Evolutionary conservation across 2,888 invertebrate species (phyloP).

Genomic region (Disparrhopalites patrizii): DNA sequence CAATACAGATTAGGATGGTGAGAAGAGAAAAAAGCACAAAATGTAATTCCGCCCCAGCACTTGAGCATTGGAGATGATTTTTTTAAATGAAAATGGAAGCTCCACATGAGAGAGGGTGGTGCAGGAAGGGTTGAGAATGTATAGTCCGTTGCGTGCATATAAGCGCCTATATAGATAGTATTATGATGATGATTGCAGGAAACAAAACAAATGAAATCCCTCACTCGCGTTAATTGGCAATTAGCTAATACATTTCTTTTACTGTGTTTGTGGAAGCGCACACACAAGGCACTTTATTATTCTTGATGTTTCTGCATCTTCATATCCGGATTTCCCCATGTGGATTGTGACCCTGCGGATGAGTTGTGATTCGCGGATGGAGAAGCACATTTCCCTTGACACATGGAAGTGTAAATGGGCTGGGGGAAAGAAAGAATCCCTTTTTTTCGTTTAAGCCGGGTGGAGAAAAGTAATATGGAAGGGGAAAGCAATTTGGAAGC

Average conservation of each 20-base stretch:
- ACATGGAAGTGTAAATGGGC: neutral
- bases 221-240: conserved; percentile 16
- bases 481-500: conserved; percentile 7
- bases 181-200: neutral
- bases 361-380: conserved; percentile 1
- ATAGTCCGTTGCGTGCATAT: no score
- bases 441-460: no score
- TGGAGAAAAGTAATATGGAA: no score
- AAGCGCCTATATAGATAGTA: neutral
- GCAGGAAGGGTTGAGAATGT: no score
- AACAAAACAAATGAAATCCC: neutral
- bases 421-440: neutral
- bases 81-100: no score
- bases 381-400: no score
- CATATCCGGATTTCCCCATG: conserved; percentile 12
- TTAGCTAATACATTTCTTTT: conserved; percentile 9
- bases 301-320: no score
- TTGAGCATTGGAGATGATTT: no score
- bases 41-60: no score
- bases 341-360: neutral
- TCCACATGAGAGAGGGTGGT: no score
- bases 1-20: no score
- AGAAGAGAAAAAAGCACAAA: no score
- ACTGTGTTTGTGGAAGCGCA: neutral
- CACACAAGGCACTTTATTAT: neutral